Evolutionary conservation across 2,888 invertebrate species (phyloP).

Genomic region (Chymomyza fuscimana): DNA sequence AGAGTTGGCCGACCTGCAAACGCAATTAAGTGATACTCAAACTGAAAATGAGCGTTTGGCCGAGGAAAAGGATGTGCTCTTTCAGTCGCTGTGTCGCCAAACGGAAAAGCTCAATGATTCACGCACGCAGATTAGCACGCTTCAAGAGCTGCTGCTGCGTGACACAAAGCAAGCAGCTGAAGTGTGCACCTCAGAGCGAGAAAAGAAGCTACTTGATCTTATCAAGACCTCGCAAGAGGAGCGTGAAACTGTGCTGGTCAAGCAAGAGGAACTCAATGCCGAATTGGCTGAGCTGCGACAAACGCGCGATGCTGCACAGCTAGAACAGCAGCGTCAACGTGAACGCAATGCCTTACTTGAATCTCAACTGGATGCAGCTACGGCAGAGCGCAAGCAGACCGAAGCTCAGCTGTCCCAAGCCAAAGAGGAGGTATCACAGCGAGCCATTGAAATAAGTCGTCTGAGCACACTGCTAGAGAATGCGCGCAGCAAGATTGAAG

Average conservation of each 20-base stretch:
- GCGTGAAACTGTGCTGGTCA: slow-evolving; percentile 85
- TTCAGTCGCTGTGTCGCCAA: slow-evolving; percentile 94
- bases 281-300: slow-evolving; percentile 85
- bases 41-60: slow-evolving; percentile 92
- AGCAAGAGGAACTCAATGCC: slow-evolving; percentile 88
- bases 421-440: slow-evolving; percentile 87
- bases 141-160: slow-evolving; percentile 88
- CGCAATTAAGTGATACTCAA: slow-evolving; percentile 91
- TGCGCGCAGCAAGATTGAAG: slow-evolving; percentile 89
- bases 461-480: slow-evolving; percentile 89
- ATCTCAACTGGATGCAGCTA: slow-evolving; percentile 86
- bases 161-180: slow-evolving; percentile 85
- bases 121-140: slow-evolving; percentile 88
- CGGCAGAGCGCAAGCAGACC: slow-evolving; percentile 86
- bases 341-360: slow-evolving; percentile 88
- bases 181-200: slow-evolving; percentile 86
- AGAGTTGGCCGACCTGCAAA: slow-evolving; percentile 93
- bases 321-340: slow-evolving; percentile 84
- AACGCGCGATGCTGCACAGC: slow-evolving; percentile 82
- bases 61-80: slow-evolving; percentile 93
- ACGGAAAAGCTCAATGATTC: slow-evolving; percentile 95
- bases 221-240: slow-evolving; percentile 92
- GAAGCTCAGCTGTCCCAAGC: slow-evolving; percentile 87
- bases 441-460: slow-evolving; percentile 89
- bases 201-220: slow-evolving; percentile 90